Evolutionary conservation across 2,888 invertebrate genomes (phyloP).

Genomic region (Torymus texanus): DNA sequence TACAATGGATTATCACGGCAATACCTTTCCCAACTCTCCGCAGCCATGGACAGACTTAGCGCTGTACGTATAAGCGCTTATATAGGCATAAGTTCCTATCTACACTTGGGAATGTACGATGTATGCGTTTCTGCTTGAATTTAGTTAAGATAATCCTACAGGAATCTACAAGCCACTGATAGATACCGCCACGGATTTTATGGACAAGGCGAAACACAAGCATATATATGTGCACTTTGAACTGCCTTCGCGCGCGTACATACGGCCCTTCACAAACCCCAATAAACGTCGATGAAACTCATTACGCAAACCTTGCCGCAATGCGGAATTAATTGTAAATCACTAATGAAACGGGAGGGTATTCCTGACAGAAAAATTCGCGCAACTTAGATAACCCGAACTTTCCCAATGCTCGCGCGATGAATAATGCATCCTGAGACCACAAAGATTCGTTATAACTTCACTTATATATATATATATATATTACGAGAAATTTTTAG

Average conservation of each 20-base stretch:
- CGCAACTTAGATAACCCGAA: neutral
- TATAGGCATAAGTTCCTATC: too few species aligned
- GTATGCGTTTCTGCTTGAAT: constrained; percentile 7
- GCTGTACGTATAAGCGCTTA: too few species aligned
- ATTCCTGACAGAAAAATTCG: neutral
- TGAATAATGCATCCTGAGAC: neutral
- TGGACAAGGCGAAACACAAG: constrained; percentile 1
- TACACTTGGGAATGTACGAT: constrained; percentile 9
- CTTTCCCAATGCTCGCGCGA: neutral
- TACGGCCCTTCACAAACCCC: neutral
- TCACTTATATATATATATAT: neutral
- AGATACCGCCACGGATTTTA: constrained; percentile 11
- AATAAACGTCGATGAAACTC: constrained; percentile 16
- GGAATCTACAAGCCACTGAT: constrained; percentile 25
- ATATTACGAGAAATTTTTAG: too few species aligned
- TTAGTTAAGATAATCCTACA: constrained; percentile 20
- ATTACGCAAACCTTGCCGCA: constrained; percentile 14
- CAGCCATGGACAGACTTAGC: too few species aligned
- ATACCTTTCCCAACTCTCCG: too few species aligned
- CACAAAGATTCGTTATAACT: neutral
- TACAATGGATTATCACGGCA: too few species aligned
- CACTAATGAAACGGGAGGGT: neutral
- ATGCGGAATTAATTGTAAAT: constrained; percentile 32
- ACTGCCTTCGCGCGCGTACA: neutral
- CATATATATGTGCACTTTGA: neutral